Conservation (phyloP, 2,113 vertebrate genomes). For the Cololabis saira region DNA sequence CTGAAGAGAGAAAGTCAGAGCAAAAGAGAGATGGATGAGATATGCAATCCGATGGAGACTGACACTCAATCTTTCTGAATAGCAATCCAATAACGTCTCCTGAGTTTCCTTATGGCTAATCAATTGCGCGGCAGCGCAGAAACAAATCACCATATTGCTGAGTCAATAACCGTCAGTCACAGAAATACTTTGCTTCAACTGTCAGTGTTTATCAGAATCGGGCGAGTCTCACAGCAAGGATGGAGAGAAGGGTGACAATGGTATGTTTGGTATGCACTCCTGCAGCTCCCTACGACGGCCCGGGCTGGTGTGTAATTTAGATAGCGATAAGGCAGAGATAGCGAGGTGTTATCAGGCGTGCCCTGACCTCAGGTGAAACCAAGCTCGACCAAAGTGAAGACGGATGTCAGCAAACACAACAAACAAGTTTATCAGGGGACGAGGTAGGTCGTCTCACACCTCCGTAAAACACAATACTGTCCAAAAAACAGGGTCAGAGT, state of each 20-base stretch:
- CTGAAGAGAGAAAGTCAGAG: constrained; percentile 51
- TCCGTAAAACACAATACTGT: constrained; percentile 3
- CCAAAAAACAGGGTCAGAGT: not conserved
- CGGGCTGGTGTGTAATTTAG: constrained; percentile 38
- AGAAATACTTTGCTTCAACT: constrained; percentile 58
- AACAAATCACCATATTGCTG: constrained; percentile 72
- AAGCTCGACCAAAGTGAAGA: constrained; percentile 39
- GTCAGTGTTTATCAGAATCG: constrained; percentile 62
- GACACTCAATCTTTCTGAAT: constrained; percentile 76
- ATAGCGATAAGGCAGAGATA: constrained; percentile 46
- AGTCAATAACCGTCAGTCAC: constrained; percentile 73
- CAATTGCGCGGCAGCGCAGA: constrained; percentile 67
- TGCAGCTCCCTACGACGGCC: constrained; percentile 21
- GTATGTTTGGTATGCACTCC: constrained; percentile 41
- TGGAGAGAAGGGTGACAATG: constrained; percentile 14
- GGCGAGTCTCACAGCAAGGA: constrained; percentile 5
- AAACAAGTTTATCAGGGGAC: constrained; percentile 58
- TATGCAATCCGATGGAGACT: constrained; percentile 66
- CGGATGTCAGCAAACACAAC: constrained; percentile 57
- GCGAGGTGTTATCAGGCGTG: constrained; percentile 32
- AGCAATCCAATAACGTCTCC: constrained; percentile 76
- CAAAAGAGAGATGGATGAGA: constrained; percentile 70
- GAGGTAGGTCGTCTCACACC: constrained; percentile 28
- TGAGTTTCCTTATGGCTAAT: constrained; percentile 75
- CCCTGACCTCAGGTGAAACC: constrained; percentile 59